A percentile compares a stretch with the other conserved stretches of the same genome.
Conservation (phyloP, 1,140 invertebrate genomes). For the Heterodera carotae region DNA sequence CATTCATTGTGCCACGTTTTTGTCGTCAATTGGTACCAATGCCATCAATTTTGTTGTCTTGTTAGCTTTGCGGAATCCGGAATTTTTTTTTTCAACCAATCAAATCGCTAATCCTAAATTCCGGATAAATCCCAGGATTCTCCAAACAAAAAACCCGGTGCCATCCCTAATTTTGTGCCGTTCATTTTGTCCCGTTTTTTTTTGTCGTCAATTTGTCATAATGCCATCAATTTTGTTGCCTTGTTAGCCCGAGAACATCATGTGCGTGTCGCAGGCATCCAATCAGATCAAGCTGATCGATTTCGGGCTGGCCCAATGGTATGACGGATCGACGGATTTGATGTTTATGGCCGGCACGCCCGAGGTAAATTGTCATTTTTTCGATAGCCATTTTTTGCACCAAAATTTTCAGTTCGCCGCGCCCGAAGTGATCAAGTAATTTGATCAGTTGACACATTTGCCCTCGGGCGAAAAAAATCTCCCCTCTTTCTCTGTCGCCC, state of each 20-base stretch:
- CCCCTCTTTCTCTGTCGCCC: not conserved
- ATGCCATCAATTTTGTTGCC: not conserved
- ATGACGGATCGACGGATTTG: constrained; percentile 66
- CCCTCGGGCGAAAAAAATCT: not conserved
- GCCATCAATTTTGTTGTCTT: no score
- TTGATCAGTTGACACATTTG: not conserved
- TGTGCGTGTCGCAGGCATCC: constrained; percentile 66
- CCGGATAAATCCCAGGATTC: no score
- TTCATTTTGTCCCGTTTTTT: constrained; percentile 9
- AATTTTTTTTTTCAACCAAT: no score
- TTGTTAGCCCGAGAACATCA: constrained; percentile 68
- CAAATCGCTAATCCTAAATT: no score
- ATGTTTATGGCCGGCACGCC: constrained; percentile 66
- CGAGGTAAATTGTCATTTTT: constrained; percentile 47
- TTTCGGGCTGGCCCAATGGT: constrained; percentile 67
- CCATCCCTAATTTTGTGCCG: no score
- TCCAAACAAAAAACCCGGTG: no score
- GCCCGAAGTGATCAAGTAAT: constrained; percentile 66
- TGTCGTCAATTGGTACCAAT: constrained; percentile 6
- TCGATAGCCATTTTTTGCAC: constrained; percentile 45
- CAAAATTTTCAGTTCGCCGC: constrained; percentile 67
- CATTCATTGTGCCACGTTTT: constrained; percentile 16
- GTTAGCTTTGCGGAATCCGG: no score
- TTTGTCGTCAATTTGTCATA: not conserved
- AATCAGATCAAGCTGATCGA: constrained; percentile 66